These are phyloP conservation scores for Nyctibius grandis DNA, from an alignment of 2,797 vertebrate genomes.

Conservation along the genomic window DNA sequence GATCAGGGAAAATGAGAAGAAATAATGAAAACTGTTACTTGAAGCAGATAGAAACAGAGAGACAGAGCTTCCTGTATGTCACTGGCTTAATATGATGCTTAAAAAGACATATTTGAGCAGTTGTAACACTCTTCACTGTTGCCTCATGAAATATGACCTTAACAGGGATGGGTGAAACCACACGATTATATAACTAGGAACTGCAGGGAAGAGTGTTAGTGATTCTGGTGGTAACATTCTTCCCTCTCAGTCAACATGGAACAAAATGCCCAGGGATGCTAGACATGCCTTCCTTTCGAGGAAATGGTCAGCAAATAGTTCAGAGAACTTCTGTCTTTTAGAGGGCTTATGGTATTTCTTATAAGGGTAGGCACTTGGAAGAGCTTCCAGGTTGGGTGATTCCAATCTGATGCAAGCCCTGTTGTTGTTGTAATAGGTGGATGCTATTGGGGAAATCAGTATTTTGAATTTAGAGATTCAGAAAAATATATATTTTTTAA, in stretches of 20 bases:
- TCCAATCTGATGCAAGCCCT: neutral
- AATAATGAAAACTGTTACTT: neutral
- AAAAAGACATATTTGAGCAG: neutral
- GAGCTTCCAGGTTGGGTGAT: neutral
- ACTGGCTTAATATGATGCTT: neutral
- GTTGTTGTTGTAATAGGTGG: neutral
- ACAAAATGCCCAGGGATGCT: neutral
- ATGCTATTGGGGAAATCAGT: neutral
- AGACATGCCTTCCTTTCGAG: neutral
- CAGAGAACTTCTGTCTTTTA: neutral
- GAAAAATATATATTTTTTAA: neutral
- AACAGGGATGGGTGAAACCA: neutral
- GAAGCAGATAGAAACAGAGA: neutral
- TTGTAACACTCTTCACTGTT: neutral
- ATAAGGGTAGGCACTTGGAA: neutral
- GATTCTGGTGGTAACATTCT: neutral
- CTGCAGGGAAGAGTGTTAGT: neutral
- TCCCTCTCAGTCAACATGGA: neutral
- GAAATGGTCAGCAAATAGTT: neutral
- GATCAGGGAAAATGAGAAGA: neutral
- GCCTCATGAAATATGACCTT: neutral
- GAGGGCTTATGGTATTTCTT: neutral
- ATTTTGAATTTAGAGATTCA: neutral
- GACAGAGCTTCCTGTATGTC: neutral
- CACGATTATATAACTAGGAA: neutral